These are phyloP conservation scores for Monoplex corrugatus DNA, from an alignment of 2,888 invertebrate species.

Conservation along the genomic window DNA sequence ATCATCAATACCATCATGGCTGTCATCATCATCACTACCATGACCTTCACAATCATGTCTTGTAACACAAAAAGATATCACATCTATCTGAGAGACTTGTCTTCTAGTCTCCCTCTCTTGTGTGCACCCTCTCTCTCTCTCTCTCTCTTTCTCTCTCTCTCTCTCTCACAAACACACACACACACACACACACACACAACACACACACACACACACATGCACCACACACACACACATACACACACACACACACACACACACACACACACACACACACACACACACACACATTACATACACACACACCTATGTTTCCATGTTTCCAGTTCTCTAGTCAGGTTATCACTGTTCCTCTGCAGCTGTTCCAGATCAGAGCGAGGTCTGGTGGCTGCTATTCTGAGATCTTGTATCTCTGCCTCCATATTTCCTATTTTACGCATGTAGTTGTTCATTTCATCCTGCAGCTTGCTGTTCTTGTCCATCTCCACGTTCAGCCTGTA, in stretches of 20 bases:
- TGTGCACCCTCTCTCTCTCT: too few species aligned
- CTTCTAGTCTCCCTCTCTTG: too few species aligned
- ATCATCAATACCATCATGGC: too few species aligned
- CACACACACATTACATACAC: background rate
- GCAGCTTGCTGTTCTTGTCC: slow-evolving; percentile 69
- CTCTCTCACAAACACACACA: background rate
- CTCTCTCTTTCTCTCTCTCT: background rate
- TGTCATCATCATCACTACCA: too few species aligned
- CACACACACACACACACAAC: background rate
- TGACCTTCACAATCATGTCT: too few species aligned
- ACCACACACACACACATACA: background rate
- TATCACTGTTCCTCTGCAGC: slow-evolving; percentile 70
- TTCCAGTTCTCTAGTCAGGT: slow-evolving; percentile 72
- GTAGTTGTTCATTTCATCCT: slow-evolving; percentile 71
- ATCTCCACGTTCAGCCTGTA: slow-evolving; percentile 70
- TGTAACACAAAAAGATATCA: too few species aligned
- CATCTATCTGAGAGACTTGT: too few species aligned
- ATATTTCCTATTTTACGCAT: slow-evolving; percentile 64
- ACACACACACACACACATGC: background rate
- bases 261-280: background rate
- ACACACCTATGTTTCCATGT: slow-evolving; percentile 73
- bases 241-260: background rate
- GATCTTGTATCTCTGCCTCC: slow-evolving; percentile 69
- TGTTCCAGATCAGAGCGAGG: slow-evolving; percentile 67
- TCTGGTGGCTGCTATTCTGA: slow-evolving; percentile 60